Conservation (phyloP, 2,888 invertebrate genomes). For the Drosophila birchii region DNA sequence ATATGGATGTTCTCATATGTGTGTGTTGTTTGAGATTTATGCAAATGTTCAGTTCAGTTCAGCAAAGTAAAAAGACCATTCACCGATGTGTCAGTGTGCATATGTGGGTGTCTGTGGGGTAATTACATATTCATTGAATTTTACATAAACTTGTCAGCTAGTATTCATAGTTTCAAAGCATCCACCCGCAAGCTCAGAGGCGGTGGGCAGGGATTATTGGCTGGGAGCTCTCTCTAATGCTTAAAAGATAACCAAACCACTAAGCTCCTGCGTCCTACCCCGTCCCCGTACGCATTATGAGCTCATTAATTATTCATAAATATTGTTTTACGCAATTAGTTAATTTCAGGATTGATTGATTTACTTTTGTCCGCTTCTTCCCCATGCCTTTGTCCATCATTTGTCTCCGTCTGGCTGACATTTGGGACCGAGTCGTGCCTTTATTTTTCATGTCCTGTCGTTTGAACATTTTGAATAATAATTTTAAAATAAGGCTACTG, state of each 20-base stretch:
- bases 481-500: neutral
- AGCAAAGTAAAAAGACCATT: constrained; percentile 38
- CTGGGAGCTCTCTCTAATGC: neutral
- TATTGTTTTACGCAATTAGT: constrained; percentile 81
- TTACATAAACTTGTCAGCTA: constrained; percentile 70
- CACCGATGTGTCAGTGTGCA: constrained; percentile 21
- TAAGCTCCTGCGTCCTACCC: neutral
- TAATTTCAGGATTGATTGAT: constrained; percentile 75
- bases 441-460: neutral
- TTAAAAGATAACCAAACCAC: constrained; percentile 7
- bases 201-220: constrained; percentile 10
- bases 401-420: neutral
- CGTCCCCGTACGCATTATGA: constrained; percentile 52
- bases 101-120: constrained; percentile 26
- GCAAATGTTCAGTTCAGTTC: constrained; percentile 49
- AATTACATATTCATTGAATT: constrained; percentile 77
- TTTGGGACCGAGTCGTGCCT: too few species aligned
- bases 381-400: neutral
- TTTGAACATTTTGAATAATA: neutral
- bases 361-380: constrained; percentile 5
- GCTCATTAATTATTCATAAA: constrained; percentile 83
- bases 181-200: neutral
- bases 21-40: constrained; percentile 31
- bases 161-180: constrained; percentile 65
- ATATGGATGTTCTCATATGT: constrained; percentile 13